Base-by-base conservation (phyloP, 2,888 invertebrate species). In the Merodon equestris region DNA sequence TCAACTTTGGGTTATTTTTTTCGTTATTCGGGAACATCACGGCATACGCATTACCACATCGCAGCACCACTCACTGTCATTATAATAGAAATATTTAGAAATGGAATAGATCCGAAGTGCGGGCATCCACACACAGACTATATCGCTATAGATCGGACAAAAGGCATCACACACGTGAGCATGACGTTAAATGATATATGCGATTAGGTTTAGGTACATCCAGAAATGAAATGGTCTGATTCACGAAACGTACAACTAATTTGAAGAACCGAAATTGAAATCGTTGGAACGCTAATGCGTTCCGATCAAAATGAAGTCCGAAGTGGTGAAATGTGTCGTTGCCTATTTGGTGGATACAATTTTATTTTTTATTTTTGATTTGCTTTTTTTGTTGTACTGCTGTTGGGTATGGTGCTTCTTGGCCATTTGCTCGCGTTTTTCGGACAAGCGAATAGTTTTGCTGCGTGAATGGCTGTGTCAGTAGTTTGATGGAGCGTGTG, bases 181-280 rank as follows among this genome's bases (percentile, higher is more conserved):
- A 40, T 9, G 2, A 27, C 27, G 73, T 67, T 73, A 56, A 63
- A 68, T 53, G 50, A 47, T 58, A 50, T 27, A 45, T 36, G 10
- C 40, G 12, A 40, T 40, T 3, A n/a, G 40, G 2, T 51, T 38
- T 42, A 27, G 27, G 7, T 27, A 27, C 27, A 27, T 27, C 27
- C 27, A 27, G 27, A 27, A 27, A 27, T 56, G 53, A 13, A 63
- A 58, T 63, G 57, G 67, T 73, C 50, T 44, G 58, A 68, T 68
- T 68, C 79, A 73, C 74, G 58, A 79, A 74, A 79, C 73, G 72
- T 73, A 68, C 73, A 73, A 73, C 79, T 73, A 74, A 79, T 79
- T 73, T 79, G 73, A 73, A 74, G 73, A 79, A 79, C 68, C 73
- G 73, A 79, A 79, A 79, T 79, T 79, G 79, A 79, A 79, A 79